phyloP scores from a whole-genome alignment of 2,888 invertebrate species.

The Caenorhabditis angaria region DNA sequence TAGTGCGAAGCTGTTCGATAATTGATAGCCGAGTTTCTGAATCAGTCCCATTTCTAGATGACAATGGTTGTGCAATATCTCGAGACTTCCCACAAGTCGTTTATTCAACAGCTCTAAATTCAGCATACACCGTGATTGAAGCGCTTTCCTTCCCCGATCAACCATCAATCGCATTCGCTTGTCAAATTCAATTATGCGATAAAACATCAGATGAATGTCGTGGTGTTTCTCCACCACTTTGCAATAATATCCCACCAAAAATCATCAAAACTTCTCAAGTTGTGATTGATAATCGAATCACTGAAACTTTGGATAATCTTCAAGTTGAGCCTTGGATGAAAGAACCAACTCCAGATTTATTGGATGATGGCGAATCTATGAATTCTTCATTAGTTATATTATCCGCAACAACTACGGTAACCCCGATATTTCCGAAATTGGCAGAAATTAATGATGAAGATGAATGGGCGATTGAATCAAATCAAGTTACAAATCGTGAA shows the following conservation, averaged over 20 bases:
- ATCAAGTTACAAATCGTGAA: constrained; percentile 19
- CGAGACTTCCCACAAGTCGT: constrained; percentile 57
- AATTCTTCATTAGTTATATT: constrained; percentile 8
- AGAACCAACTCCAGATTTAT: constrained; percentile 25
- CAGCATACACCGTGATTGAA: constrained; percentile 64
- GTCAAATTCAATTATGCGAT: constrained; percentile 68
- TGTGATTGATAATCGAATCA: background rate
- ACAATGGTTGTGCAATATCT: constrained; percentile 43
- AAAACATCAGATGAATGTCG: constrained; percentile 65
- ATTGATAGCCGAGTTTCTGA: constrained; percentile 45
- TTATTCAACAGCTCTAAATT: constrained; percentile 58
- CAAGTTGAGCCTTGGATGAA: constrained; percentile 42
- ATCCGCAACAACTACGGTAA: background rate
- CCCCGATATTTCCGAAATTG: background rate
- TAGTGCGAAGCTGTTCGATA: constrained; percentile 45
- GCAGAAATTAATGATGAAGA: constrained; percentile 16
- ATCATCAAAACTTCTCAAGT: background rate
- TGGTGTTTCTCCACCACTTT: constrained; percentile 54
- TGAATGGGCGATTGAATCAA: constrained; percentile 26
- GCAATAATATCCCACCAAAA: constrained; percentile 10
- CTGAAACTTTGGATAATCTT: constrained; percentile 13
- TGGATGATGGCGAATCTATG: background rate
- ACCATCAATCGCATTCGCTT: constrained; percentile 62
- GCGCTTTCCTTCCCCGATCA: constrained; percentile 68
- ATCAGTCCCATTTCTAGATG: constrained; percentile 51